Conservation (phyloP, 2,888 invertebrate genomes). For the Amblyteles armatorius region DNA sequence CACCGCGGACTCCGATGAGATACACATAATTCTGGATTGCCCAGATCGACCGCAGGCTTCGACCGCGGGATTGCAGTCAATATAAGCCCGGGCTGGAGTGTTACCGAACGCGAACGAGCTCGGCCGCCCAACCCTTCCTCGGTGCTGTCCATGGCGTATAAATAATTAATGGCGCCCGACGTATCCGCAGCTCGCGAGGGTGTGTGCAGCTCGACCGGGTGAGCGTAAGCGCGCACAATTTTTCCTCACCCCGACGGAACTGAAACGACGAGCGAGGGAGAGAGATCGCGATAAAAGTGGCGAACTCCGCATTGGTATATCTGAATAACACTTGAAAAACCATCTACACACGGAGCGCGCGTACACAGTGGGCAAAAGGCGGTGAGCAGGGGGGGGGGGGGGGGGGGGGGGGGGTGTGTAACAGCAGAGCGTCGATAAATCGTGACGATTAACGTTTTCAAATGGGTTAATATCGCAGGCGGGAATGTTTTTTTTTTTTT, state of each 20-base stretch:
- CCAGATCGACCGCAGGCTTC: constrained; percentile 59
- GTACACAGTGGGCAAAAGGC: neutral
- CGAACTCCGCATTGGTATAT: constrained; percentile 19
- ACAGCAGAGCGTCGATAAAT: constrained; percentile 61
- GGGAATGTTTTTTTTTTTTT: constrained; percentile 15
- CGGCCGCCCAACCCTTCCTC: constrained; percentile 39
- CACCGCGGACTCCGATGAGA: constrained; percentile 41
- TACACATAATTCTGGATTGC: constrained; percentile 61
- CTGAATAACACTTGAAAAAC: constrained; percentile 7
- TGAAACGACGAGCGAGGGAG: constrained; percentile 32
- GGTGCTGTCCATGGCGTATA: constrained; percentile 64
- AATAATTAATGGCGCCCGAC: constrained; percentile 64
- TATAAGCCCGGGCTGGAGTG: constrained; percentile 39
- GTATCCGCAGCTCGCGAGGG: constrained; percentile 58
- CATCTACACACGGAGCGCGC: neutral
- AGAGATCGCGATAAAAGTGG: constrained; percentile 58
- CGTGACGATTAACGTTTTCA: constrained; percentile 62
- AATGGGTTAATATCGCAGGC: constrained; percentile 63
- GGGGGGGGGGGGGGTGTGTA: neutral
- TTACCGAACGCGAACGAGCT: constrained; percentile 23
- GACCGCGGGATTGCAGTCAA: constrained; percentile 63
- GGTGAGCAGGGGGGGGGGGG: too few species aligned
- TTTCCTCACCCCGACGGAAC: neutral
- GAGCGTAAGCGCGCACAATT: constrained; percentile 33
- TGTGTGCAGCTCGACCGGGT: constrained; percentile 9